A percentile compares a stretch with the other conserved stretches of the same genome.
phyloP scores from a whole-genome alignment of 2,888 invertebrate genomes.

The Tipula vernalis region DNA sequence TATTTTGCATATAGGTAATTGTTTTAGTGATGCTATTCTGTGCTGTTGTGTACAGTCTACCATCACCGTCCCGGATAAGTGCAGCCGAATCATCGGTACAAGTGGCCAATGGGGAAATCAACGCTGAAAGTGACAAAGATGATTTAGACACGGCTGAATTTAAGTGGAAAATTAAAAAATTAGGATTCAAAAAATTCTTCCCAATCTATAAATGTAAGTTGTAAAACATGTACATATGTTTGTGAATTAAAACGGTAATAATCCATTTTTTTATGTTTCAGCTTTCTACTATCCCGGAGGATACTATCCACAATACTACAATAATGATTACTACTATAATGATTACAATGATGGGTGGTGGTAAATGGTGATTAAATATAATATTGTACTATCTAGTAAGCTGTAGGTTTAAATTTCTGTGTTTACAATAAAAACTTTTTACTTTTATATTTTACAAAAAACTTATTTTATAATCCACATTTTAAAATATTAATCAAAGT shows the following conservation, averaged over 20 bases:
- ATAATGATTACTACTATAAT: too few relatives aligned
- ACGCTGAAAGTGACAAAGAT: not conserved
- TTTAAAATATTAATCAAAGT: too few relatives aligned
- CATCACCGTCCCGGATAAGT: not conserved
- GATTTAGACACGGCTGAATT: not conserved
- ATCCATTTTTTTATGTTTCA: not conserved
- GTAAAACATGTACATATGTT: not conserved
- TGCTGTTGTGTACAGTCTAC: not conserved
- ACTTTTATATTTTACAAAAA: too few relatives aligned
- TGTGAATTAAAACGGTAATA: too few relatives aligned
- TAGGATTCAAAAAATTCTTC: too few relatives aligned
- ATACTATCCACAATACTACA: not conserved
- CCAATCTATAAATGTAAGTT: not conserved
- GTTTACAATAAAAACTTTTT: too few relatives aligned
- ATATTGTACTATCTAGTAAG: too few relatives aligned
- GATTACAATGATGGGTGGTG: too few relatives aligned
- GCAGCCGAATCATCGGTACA: not conserved
- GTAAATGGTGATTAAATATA: too few relatives aligned
- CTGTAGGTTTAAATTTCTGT: too few relatives aligned
- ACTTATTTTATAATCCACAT: too few relatives aligned
- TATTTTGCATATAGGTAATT: too few relatives aligned
- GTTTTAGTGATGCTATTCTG: not conserved
- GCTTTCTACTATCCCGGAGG: not conserved
- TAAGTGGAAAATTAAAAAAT: not conserved
- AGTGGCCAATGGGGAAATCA: not conserved